Evolutionary conservation across 2,797 vertebrate species (phyloP).

Genomic region (Poecilia gillii): DNA sequence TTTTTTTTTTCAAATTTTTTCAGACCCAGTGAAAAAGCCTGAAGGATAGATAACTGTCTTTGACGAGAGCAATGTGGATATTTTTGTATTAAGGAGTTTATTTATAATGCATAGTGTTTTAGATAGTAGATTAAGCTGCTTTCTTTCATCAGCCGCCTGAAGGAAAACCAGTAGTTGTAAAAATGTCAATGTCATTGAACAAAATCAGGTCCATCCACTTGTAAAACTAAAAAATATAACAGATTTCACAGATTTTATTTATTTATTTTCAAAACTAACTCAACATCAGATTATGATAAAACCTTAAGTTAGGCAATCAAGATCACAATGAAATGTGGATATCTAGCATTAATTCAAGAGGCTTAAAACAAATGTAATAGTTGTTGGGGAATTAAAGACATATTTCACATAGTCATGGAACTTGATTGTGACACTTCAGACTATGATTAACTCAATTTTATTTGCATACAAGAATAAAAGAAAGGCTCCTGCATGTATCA

Average conservation of each 20-base stretch:
- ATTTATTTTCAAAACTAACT: neutral
- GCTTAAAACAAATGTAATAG: neutral
- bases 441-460: neutral
- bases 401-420: neutral
- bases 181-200: neutral
- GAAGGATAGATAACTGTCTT: slow-evolving; percentile 1
- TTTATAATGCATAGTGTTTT: neutral
- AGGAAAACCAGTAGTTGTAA: neutral
- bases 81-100: neutral
- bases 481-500: neutral
- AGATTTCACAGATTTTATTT: no score
- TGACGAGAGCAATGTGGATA: neutral
- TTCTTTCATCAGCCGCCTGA: neutral
- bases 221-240: neutral
- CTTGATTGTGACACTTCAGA: neutral
- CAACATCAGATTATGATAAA: neutral
- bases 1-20: neutral
- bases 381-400: neutral
- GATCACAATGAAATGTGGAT: neutral
- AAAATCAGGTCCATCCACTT: neutral
- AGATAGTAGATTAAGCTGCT: neutral
- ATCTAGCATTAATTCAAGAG: neutral
- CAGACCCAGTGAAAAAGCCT: neutral
- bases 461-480: neutral
- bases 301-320: neutral